Percentiles rank a stretch among this genome's conserved stretches.
phyloP scores from a whole-genome alignment of 64 coral and sea anemone species.

The Stichodactyla mertensii region DNA sequence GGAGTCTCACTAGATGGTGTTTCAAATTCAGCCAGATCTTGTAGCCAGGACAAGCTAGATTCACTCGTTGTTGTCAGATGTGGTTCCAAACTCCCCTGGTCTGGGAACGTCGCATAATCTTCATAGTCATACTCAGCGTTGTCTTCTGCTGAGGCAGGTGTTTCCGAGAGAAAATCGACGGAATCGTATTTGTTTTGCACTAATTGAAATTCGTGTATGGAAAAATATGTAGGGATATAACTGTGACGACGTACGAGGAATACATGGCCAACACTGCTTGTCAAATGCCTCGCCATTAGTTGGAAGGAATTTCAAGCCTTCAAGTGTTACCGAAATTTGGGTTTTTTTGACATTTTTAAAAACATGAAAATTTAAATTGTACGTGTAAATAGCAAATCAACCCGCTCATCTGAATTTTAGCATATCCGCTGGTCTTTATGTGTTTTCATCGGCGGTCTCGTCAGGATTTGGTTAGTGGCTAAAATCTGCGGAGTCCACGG shows the following conservation, averaged over 20 bases:
- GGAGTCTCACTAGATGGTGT: neutral
- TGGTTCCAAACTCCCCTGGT: neutral
- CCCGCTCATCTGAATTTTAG: neutral
- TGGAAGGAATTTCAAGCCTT: neutral
- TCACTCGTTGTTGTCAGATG: neutral
- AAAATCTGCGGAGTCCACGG: too few relatives aligned
- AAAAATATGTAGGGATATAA: slow-evolving; percentile 17
- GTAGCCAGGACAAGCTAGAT: neutral
- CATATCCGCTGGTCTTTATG: neutral
- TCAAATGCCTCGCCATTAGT: neutral
- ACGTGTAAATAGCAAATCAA: neutral
- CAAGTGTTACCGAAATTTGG: neutral
- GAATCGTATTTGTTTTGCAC: neutral
- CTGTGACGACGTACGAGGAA: slow-evolving; percentile 11
- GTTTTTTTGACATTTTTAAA: slow-evolving; percentile 10
- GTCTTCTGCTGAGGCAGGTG: slow-evolving; percentile 14
- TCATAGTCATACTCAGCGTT: neutral
- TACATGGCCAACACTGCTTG: neutral
- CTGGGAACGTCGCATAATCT: neutral
- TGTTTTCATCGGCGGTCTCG: neutral
- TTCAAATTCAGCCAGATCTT: neutral
- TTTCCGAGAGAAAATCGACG: neutral
- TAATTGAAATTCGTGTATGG: slow-evolving; percentile 24
- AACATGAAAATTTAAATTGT: neutral
- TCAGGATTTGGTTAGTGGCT: neutral